Evolutionary conservation across 2,888 invertebrate genomes (phyloP), one percentile per base, ranked within the genome.

Genomic region (Selenia dentaria): DNA sequence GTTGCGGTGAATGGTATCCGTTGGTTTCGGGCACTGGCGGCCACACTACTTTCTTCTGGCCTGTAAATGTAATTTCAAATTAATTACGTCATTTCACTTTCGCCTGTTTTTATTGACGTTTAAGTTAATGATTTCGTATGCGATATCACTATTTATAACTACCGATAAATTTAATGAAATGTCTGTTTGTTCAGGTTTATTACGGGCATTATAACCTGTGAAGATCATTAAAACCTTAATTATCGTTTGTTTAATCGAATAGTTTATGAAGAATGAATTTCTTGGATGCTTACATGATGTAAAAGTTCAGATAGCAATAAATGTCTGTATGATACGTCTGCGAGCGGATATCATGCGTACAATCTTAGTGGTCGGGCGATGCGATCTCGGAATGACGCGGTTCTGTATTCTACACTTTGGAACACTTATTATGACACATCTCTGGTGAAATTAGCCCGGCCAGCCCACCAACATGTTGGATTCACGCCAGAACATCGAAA

Each of bases 11-110:
- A 61, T 93, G 92, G 64, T 92, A 87, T 45, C 92, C 92, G 83
- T 92, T 92, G 58, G 93, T 93, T 79, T 94, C 93, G 59, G 93
- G 94, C 76, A 94, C 93, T 61, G 96, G 96, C 59, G 96, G 96
- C 96, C 96, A 96, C 83, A 96, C 95, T 71, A 96, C 96, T 88
- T 95, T 94, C 91, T 96, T 96, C 68, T 94, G 92, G 81, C 95
- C 96, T 96, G 90, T 8, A 92, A 92, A 83, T 60, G 57, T 45
- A 55, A 48, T 59, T 44, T 14, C 14, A 22, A 38, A 43, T 40
- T 52, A 50, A 46, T 42, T 43, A 48, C 8, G 8, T 22, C 29
- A 47, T 45, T 44, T 16, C 12, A 44, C 11, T 13, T 27, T 28
- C 20, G 25, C 6, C 5, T 8, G 8, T 22, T 22, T 8, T 22